Base-by-base conservation (phyloP, 2,888 invertebrate species). In the Heliconius cydno region DNA sequence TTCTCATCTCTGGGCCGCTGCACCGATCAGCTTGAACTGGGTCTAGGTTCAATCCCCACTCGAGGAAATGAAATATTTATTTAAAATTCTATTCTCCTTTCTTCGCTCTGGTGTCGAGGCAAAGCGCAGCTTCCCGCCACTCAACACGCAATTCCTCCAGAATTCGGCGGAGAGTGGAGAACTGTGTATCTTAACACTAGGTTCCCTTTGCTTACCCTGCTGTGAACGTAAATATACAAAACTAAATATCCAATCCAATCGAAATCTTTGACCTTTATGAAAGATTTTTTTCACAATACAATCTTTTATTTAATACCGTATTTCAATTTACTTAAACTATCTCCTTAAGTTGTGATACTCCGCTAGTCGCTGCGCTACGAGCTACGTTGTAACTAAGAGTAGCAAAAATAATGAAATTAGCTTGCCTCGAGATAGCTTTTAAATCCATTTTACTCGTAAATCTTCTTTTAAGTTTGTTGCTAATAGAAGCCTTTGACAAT, bases 371-470 rank as follows among this genome's bases (percentile, higher is more conserved):
- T 70, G 46, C 73, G 57, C 30, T 25, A 73, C 73, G 34, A 73
- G 34, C 57, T 57, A 19, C 74, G 38, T 60, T 60, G 63, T 74
- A 74, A 74, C 60, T 63, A 38, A 74, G 74, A 65, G 65, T 75
- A 65, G 75, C 75, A 63, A 63, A 65, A 75, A 63, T 65, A 75
- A 75, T 75, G 75, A 75, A 75, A 75, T 75, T 75, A 75, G 75
- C 63, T 75, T 75, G 75, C 73, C 73, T 73, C 75, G 75, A 75
- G 75, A 75, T 65, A 75, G 75, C 75, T 75, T 75, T 75, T 75
- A 75, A 75, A 75, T 65, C 75, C 75, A 75, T 75, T 75, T 75
- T 75, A 12, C 60, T 60, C 73, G 73, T 73, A 73, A 73, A 73
- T 73, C 73, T 73, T 73, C 72, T 73, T 73, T 73, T 73, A 73